Evolutionary conservation across 2,113 vertebrate species (phyloP).

Genomic region (Vulpes ferrilata): DNA sequence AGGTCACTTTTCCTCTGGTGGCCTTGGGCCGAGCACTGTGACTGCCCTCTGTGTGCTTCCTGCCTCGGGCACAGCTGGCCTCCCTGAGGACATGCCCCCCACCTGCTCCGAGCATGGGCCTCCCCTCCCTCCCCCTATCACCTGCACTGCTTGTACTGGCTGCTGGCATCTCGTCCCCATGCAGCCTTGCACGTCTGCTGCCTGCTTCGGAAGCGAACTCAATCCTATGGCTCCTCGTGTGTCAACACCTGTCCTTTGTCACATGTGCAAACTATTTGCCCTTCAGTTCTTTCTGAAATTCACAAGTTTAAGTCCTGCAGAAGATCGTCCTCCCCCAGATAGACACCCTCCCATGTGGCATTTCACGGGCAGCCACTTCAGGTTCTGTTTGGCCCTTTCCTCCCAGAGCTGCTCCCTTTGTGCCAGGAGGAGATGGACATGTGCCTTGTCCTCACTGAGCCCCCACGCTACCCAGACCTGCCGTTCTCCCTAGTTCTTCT

Average conservation of each 20-base stretch:
- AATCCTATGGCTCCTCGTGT: neutral
- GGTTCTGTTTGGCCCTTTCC: neutral
- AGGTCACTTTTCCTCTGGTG: neutral
- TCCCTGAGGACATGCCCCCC: neutral
- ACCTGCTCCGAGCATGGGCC: no score
- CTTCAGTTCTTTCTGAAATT: neutral
- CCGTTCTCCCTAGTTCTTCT: accelerated
- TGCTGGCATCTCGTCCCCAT: neutral
- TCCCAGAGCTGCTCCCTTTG: neutral
- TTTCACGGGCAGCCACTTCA: accelerated
- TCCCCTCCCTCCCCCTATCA: no score
- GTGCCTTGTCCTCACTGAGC: neutral
- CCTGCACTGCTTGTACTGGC: neutral
- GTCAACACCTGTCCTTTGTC: neutral
- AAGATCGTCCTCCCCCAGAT: neutral
- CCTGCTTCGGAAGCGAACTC: accelerated
- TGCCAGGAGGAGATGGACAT: no score
- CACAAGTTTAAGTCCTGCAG: neutral
- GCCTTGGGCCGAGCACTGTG: neutral
- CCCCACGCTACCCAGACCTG: neutral
- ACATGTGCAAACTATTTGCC: neutral
- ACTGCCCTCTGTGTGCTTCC: neutral
- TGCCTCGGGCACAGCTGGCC: neutral
- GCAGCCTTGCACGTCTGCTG: neutral
- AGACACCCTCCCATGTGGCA: neutral